These are phyloP conservation scores for Silurus asotus DNA, from an alignment of 2,113 vertebrate species.

Conservation along the genomic window DNA sequence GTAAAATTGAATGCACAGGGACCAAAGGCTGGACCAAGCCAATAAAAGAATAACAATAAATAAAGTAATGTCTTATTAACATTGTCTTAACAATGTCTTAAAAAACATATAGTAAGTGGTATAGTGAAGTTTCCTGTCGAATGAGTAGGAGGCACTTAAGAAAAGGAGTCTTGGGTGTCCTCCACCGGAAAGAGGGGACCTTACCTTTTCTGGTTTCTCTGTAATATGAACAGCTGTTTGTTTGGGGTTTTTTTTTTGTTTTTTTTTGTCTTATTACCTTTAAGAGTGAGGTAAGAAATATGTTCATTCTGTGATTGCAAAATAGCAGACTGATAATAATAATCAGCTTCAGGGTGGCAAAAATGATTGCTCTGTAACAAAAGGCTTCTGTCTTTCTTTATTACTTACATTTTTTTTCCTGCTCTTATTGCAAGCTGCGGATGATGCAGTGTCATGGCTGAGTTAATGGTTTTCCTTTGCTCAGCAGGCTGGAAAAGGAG, in stretches of 20 bases:
- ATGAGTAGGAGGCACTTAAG: not conserved
- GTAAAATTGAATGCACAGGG: not conserved
- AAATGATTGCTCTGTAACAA: not conserved
- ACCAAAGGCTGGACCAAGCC: not conserved
- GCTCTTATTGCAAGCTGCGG: not conserved
- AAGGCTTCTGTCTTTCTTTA: not conserved
- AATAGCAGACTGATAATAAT: too few species aligned
- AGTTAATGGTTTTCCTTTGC: conserved; percentile 23
- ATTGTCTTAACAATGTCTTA: too few species aligned
- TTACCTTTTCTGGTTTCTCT: not conserved
- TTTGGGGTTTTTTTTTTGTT: too few species aligned
- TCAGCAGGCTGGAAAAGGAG: conserved; percentile 27
- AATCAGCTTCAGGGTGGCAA: not conserved
- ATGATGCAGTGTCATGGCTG: not conserved
- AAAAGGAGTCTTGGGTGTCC: not conserved
- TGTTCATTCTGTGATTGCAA: not conserved
- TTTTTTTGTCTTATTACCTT: not conserved
- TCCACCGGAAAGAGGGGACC: not conserved
- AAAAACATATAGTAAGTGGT: not conserved
- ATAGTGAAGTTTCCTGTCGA: not conserved
- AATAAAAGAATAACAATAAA: not conserved
- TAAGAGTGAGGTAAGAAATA: not conserved
- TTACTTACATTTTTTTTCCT: not conserved
- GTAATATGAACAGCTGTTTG: not conserved
- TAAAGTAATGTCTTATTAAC: not conserved